Percentiles rank a stretch among this genome's conserved stretches.
phyloP scores from a whole-genome alignment of 2,888 invertebrate genomes.

The Eumacrocentrus americanus region DNA sequence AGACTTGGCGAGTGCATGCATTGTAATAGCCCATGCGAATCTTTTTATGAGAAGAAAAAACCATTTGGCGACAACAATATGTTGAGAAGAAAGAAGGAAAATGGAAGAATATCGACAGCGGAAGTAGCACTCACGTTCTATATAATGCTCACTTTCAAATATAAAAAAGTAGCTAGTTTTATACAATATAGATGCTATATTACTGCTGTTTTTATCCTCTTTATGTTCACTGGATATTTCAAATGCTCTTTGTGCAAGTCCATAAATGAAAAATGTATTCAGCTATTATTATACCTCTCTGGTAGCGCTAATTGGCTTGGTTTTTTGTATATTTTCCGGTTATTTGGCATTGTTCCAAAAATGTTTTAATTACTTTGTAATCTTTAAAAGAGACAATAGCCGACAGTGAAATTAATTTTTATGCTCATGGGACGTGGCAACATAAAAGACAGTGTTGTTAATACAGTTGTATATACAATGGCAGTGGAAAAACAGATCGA shows the following conservation, averaged over 20 bases:
- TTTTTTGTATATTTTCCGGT: not conserved
- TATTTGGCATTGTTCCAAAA: too few species aligned
- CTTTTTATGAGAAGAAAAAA: not conserved
- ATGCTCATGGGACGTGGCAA: not conserved
- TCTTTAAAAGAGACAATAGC: not conserved
- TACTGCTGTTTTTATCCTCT: not conserved
- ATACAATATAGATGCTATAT: too few species aligned
- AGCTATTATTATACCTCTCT: not conserved
- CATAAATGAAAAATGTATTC: too few species aligned
- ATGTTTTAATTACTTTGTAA: too few species aligned
- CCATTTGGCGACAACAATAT: not conserved
- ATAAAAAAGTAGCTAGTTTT: not conserved
- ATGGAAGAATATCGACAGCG: slow-evolving; percentile 1
- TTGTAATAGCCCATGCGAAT: not conserved
- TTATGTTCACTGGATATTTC: too few species aligned
- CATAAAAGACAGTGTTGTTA: not conserved
- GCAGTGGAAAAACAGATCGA: not conserved
- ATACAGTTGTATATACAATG: not conserved
- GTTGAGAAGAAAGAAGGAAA: not conserved
- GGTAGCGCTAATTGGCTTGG: not conserved
- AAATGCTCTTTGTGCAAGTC: too few species aligned
- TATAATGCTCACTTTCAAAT: not conserved
- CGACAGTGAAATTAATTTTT: not conserved
- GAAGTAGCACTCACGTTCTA: slow-evolving; percentile 1
- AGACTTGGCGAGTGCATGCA: not conserved